phyloP scores from a whole-genome alignment of 2,888 invertebrate genomes.

The Tetragonula carbonaria region DNA sequence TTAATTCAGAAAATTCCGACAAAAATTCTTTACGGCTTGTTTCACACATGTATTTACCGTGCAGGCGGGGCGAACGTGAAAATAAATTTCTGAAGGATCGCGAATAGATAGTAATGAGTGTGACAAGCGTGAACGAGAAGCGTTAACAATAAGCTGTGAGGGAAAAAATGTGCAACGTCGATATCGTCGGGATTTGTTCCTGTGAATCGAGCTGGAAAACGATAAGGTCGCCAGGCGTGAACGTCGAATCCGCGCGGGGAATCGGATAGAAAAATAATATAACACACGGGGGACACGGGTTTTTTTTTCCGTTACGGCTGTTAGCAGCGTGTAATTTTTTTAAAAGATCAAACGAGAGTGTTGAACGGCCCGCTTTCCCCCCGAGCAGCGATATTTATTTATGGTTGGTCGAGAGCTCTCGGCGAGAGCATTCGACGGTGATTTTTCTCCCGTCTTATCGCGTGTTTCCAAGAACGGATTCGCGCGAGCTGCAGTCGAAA shows the following conservation, averaged over 20 bases:
- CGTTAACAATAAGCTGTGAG: not conserved
- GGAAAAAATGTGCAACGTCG: conserved; percentile 7
- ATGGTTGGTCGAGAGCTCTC: not conserved
- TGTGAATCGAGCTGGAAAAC: conserved; percentile 45
- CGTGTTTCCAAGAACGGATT: not conserved
- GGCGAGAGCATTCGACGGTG: not conserved
- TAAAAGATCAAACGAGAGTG: not conserved
- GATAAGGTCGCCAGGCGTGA: conserved; percentile 51
- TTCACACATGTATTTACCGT: too few relatives aligned
- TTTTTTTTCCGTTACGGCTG: conserved; percentile 6
- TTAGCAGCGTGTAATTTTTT: not conserved
- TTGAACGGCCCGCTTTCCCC: not conserved
- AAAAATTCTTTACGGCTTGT: too few relatives aligned
- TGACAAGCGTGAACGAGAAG: too few relatives aligned
- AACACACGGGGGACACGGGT: not conserved
- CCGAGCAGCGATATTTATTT: not conserved
- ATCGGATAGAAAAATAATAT: conserved; percentile 31
- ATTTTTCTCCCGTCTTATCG: not conserved
- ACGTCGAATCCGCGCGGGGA: conserved; percentile 35
- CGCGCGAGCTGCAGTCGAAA: not conserved
- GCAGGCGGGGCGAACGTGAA: not conserved
- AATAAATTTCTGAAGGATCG: not conserved
- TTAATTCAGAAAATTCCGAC: too few relatives aligned
- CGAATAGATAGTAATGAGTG: not conserved
- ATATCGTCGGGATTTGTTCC: conserved; percentile 18